Conservation (phyloP, 2,888 invertebrate genomes). For the Heterodera filipjevi region DNA sequence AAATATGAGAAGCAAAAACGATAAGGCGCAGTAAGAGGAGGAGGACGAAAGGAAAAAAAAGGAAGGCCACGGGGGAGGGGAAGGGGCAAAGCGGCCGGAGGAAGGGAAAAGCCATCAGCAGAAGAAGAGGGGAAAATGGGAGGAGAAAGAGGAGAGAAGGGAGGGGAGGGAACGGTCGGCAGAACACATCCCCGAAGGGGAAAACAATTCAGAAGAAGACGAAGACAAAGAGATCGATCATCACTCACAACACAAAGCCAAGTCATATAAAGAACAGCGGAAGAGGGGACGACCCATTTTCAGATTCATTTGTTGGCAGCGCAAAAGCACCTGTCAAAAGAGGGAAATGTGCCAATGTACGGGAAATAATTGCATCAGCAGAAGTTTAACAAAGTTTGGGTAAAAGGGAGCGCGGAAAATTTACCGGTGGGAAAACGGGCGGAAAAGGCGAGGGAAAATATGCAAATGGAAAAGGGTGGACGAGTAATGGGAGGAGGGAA, state of each 20-base stretch:
- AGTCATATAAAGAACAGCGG: no score
- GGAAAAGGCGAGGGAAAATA: neutral
- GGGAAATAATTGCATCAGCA: neutral
- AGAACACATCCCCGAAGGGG: neutral
- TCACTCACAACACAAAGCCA: no score
- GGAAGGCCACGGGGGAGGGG: neutral
- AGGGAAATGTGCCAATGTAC: neutral
- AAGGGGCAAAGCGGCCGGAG: neutral
- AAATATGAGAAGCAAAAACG: neutral
- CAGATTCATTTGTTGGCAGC: neutral
- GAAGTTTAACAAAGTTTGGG: neutral
- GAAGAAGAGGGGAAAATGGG: neutral
- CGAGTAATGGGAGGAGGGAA: neutral
- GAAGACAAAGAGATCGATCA: no score
- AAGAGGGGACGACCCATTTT: no score
- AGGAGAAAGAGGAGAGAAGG: neutral
- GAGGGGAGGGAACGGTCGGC: neutral
- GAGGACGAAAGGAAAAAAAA: neutral
- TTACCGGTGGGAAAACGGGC: neutral
- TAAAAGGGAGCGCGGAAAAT: neutral
- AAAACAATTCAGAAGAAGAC: no score
- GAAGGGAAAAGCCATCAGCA: neutral
- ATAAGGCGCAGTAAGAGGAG: neutral
- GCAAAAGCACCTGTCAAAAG: neutral
- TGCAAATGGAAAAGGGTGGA: constrained; percentile 9